Conservation (phyloP, 2,113 vertebrate species). For the Turnix velox region DNA sequence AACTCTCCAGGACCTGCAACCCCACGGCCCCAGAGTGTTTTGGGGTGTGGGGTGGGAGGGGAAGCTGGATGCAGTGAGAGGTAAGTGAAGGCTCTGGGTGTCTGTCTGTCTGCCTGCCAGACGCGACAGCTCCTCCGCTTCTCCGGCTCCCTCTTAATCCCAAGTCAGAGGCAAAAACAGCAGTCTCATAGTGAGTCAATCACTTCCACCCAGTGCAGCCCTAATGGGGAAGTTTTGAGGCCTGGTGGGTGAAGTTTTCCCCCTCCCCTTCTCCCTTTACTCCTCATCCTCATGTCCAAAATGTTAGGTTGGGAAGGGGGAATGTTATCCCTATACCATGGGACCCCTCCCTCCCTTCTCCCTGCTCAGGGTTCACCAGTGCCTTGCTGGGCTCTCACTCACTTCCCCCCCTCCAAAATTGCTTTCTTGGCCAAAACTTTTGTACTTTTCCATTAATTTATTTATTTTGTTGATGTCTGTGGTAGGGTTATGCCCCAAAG, state of each 20-base stretch:
- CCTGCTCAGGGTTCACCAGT: too few species aligned
- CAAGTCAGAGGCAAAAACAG: slow-evolving; percentile 46
- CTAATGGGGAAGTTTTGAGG: slow-evolving; percentile 19
- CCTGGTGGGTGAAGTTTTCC: background rate
- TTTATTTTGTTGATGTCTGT: background rate
- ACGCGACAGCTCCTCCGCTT: background rate
- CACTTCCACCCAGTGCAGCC: slow-evolving; percentile 28
- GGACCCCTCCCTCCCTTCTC: background rate
- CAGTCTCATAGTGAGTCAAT: slow-evolving; percentile 60
- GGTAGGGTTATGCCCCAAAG: background rate
- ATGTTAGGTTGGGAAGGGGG: background rate
- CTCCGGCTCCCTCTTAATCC: background rate
- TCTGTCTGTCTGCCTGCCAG: background rate
- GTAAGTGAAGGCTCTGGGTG: slow-evolving; percentile 48
- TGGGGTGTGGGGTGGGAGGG: too few species aligned
- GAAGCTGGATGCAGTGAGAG: slow-evolving; percentile 54
- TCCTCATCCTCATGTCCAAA: background rate
- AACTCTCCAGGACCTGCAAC: slow-evolving; percentile 49
- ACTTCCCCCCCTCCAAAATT: background rate
- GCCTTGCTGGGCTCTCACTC: background rate
- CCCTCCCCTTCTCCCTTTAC: background rate
- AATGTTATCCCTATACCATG: rapidly evolving
- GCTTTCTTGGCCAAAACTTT: slow-evolving; percentile 23
- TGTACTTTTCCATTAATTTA: rapidly evolving
- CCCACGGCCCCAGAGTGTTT: too few species aligned